These are phyloP conservation scores for Scaptomyza pallida DNA, from an alignment of 1,140 invertebrate species.

Conservation along the genomic window DNA sequence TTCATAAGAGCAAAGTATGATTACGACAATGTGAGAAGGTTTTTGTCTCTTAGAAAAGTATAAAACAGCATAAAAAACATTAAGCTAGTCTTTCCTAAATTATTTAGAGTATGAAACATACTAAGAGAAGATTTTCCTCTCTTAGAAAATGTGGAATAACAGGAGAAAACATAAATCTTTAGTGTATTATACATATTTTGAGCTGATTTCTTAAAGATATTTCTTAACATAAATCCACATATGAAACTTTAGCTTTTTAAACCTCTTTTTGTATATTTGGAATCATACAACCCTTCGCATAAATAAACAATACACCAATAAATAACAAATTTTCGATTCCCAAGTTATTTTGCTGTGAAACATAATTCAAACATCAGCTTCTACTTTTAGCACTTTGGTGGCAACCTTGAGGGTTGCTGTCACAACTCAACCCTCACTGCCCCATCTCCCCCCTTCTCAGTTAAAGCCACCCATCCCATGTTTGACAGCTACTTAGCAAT, in stretches of 20 bases:
- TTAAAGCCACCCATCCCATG: not conserved
- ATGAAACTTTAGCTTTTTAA: too few species aligned
- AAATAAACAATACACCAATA: not conserved
- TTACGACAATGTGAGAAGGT: constrained; percentile 5
- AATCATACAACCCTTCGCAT: too few species aligned
- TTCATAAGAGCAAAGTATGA: constrained; percentile 34
- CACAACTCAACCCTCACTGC: not conserved
- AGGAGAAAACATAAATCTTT: too few species aligned
- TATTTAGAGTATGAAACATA: too few species aligned
- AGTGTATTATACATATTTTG: too few species aligned
- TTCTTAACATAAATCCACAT: too few species aligned
- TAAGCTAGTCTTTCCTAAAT: too few species aligned
- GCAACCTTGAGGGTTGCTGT: constrained; percentile 17
- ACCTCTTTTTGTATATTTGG: too few species aligned
- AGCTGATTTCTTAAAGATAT: too few species aligned
- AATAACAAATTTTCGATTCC: not conserved
- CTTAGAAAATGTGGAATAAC: too few species aligned
- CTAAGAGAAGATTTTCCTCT: too few species aligned
- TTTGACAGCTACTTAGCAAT: constrained; percentile 64
- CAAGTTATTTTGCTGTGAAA: not conserved
- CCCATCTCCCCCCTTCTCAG: too few species aligned
- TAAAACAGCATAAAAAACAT: not conserved
- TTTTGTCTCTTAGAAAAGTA: not conserved
- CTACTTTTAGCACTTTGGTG: not conserved
- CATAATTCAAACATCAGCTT: not conserved